phyloP scores from a whole-genome alignment of 2,797 vertebrate species.

The Diglossa cyanea region DNA sequence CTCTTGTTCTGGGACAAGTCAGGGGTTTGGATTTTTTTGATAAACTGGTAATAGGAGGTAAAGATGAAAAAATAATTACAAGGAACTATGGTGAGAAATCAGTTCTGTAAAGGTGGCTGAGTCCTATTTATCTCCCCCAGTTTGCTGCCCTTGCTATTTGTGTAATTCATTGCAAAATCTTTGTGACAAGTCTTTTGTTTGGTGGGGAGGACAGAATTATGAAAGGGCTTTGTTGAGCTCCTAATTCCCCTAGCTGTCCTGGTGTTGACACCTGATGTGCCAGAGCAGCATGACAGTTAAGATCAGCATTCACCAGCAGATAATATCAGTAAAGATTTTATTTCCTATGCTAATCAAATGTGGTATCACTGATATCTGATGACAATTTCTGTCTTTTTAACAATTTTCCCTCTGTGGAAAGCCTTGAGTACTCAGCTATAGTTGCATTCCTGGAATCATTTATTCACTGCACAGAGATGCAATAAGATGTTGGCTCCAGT shows the following conservation, averaged over 20 bases:
- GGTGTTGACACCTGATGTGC: background rate
- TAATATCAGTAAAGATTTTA: background rate
- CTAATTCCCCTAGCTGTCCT: background rate
- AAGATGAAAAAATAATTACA: background rate
- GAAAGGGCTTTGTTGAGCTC: background rate
- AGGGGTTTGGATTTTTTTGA: background rate
- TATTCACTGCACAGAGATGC: background rate
- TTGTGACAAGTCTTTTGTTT: background rate
- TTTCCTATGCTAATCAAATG: background rate
- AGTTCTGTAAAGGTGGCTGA: background rate
- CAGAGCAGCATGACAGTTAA: background rate
- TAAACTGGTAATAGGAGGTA: background rate
- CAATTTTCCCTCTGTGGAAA: background rate
- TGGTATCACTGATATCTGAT: background rate
- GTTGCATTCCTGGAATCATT: background rate
- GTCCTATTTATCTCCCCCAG: background rate
- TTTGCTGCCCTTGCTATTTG: background rate
- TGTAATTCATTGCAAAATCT: background rate
- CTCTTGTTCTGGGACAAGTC: background rate
- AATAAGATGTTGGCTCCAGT: background rate
- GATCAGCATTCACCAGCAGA: background rate
- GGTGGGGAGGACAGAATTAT: background rate
- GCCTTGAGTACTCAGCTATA: background rate
- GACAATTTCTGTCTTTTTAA: slow-evolving; percentile 9
- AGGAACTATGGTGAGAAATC: background rate